Conservation (phyloP, 2,888 invertebrate genomes). For the Aproaerema taeniolella region DNA sequence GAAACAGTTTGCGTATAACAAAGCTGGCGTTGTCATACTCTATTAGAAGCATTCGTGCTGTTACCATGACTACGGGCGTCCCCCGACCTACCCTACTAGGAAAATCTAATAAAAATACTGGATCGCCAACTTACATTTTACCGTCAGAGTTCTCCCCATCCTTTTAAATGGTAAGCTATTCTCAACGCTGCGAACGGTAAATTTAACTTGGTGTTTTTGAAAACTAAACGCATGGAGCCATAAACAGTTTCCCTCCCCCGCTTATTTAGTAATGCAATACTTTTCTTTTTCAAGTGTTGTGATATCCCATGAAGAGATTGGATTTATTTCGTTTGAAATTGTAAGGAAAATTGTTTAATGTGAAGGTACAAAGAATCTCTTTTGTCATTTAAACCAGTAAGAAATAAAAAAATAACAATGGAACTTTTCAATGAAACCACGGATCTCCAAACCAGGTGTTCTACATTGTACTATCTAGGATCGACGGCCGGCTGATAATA, state of each 20-base stretch:
- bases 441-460: no score
- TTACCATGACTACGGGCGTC: conserved; percentile 42
- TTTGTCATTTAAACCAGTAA: no score
- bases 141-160: conserved; percentile 13
- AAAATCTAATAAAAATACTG: conserved; percentile 51
- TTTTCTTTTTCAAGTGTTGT: conserved; percentile 30
- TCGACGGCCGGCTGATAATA: no score
- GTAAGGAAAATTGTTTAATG: no score
- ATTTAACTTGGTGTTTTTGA: conserved; percentile 21
- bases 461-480: no score
- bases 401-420: no score
- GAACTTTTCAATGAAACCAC: no score
- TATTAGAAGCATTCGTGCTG: conserved; percentile 41
- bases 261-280: conserved; percentile 53
- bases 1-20: conserved; percentile 19
- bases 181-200: no score
- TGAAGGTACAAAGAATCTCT: no score
- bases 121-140: conserved; percentile 16
- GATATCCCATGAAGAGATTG: conserved; percentile 2
- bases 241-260: conserved; percentile 44
- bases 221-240: conserved; percentile 32
- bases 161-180: not conserved
- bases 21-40: conserved; percentile 17
- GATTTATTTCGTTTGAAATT: no score
- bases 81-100: conserved; percentile 47